These are phyloP conservation scores for Melopsittacus undulatus DNA, from an alignment of 2,797 vertebrate genomes.

Conservation along the genomic window DNA sequence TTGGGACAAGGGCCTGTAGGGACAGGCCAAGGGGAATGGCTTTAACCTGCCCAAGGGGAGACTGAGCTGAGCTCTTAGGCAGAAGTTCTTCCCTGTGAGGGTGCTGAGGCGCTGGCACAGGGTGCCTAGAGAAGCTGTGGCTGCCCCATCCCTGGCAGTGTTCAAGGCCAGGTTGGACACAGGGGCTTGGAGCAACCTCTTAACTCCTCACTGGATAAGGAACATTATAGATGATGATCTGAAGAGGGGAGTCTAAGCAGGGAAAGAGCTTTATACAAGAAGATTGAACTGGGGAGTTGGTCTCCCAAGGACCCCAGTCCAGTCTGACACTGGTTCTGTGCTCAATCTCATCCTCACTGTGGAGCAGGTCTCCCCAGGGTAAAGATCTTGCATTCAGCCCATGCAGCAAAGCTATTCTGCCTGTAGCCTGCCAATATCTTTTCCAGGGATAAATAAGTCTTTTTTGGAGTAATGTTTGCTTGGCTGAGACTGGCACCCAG, in stretches of 20 bases:
- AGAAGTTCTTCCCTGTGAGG: no score
- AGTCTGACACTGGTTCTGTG: not conserved
- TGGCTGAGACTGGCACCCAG: conserved; percentile 39
- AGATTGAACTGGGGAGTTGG: not conserved
- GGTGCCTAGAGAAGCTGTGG: no score
- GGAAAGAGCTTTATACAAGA: not conserved
- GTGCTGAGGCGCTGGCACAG: no score
- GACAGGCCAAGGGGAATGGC: no score
- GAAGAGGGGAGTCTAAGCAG: not conserved
- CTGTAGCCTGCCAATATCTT: not conserved
- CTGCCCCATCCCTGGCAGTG: no score
- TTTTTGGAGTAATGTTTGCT: not conserved
- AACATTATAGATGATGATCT: not conserved
- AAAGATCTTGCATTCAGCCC: not conserved
- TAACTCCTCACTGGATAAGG: conserved; percentile 13
- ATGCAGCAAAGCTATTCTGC: not conserved
- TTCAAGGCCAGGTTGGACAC: no score
- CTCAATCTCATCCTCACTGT: not conserved
- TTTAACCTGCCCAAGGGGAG: no score
- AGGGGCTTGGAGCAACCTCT: not conserved
- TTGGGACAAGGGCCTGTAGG: no score
- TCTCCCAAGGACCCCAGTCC: not conserved
- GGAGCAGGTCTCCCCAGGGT: not conserved
- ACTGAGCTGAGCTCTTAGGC: no score
- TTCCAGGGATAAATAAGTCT: not conserved